Base-by-base conservation (phyloP, 1,140 invertebrate species). In the Wasmannia auropunctata region DNA sequence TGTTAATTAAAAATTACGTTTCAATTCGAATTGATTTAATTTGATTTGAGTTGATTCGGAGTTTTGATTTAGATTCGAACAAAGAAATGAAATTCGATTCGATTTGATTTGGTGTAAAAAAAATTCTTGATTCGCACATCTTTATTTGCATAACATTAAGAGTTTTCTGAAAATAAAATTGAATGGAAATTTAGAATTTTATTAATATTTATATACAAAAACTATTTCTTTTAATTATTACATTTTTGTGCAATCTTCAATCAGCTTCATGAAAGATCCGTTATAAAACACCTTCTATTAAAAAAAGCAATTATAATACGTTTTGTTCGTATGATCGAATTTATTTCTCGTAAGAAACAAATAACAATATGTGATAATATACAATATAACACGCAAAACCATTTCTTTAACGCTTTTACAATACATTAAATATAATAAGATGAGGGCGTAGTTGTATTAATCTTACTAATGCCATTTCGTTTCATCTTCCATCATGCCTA, bases 401-500 rank as follows among this genome's bases (percentile, higher is more conserved):
- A 77, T 46, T 77, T 31, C 1, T 43, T 63, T 63, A 77, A 77
- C 28, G 58, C 40, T 77, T 74, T 34, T 22, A 43, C 5, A 14
- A 65, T 51, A 65, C 25, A 56, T 25, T 75, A 67, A 80, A 51
- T 79, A 54, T 31, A 63, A 19, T 31, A 76, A 37, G 54, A 69
- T 40, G 19, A 46, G 0, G 19, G 11, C 49, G 43, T 25, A 25
- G 1, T 63, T 34, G 31, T 76, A 51, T 85, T 81, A 89, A 88
- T 87, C 43, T 46, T 92, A 94, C 90, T 93, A 93, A 93, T 94
- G 56, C 90, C 88, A 74, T 89, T 88, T 92, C 91, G 91, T 93
- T 92, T 93, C 91, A 92, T 93, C 92, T 92, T 92, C 87, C 91
- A 93, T 92, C 77, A 88, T 75, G 80, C 69, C 90, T 85, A 86